Evolutionary conservation across 2,113 vertebrate species (phyloP).

Genomic region (Delphinus delphis): DNA sequence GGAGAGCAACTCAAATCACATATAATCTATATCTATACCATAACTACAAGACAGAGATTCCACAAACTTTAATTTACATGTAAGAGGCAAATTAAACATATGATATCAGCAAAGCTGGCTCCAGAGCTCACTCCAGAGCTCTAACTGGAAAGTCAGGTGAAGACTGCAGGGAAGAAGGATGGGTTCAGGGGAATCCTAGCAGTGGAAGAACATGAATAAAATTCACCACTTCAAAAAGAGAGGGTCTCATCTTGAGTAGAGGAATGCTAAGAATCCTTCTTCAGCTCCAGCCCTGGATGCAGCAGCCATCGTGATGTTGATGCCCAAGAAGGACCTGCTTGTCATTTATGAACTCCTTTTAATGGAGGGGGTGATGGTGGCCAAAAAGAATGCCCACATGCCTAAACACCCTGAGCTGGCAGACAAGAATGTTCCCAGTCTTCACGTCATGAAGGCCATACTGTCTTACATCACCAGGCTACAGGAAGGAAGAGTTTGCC

Average conservation of each 20-base stretch:
- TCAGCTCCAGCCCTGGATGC: neutral
- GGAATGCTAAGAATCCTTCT: neutral
- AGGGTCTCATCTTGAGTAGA: neutral
- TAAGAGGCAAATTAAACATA: neutral
- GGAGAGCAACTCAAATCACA: neutral
- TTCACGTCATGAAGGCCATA: conserved; percentile 99
- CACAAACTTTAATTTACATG: neutral
- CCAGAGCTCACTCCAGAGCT: neutral
- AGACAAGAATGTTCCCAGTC: conserved; percentile 97
- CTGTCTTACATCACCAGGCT: conserved; percentile 96
- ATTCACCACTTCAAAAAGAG: neutral
- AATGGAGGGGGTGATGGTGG: conserved; percentile 98
- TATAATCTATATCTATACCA: neutral
- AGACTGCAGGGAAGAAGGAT: neutral
- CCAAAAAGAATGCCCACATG: conserved; percentile 97
- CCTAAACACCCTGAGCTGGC: conserved; percentile 94
- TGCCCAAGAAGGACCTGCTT: conserved; percentile 99
- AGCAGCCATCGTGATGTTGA: conserved; percentile 88
- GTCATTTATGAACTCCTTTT: conserved; percentile 98
- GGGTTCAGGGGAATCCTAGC: neutral
- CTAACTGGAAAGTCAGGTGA: neutral
- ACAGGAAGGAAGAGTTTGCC: conserved; percentile 98
- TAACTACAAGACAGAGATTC: neutral
- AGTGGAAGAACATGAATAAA: neutral
- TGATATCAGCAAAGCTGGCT: neutral